phyloP scores from a whole-genome alignment of 2,797 vertebrate genomes.

The Dipus sagitta region DNA sequence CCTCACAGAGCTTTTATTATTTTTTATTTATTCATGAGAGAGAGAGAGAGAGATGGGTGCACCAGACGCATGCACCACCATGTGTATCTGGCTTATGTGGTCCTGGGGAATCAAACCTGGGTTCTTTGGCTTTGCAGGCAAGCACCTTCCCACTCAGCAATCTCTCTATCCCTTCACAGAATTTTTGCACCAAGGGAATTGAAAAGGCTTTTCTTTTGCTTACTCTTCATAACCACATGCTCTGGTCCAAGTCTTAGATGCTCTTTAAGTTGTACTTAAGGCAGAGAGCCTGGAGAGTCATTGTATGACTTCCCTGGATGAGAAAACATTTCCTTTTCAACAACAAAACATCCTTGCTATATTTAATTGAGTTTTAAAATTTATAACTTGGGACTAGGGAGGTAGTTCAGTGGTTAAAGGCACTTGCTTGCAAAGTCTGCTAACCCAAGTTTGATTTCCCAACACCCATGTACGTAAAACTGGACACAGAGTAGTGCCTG shows the following conservation, averaged over 20 bases:
- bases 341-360: neutral
- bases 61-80: no score
- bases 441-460: no score
- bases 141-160: no score
- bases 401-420: no score
- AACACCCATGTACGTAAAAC: no score
- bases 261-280: neutral
- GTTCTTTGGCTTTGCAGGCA: no score
- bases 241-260: neutral
- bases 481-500: no score
- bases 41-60: no score
- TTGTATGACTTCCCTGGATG: neutral
- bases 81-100: no score
- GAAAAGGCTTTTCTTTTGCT: neutral
- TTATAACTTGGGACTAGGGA: neutral
- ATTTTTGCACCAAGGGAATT: neutral
- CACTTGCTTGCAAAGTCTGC: no score
- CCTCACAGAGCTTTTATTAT: neutral
- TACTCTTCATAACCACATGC: neutral
- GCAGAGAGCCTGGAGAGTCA: neutral
- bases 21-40: no score
- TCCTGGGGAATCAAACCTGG: no score
- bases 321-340: neutral
- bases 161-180: neutral
- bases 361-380: conserved; percentile 47